Evolutionary conservation across 2,797 vertebrate genomes (phyloP), one percentile per base, ranked within the genome.

Genomic region (Melanotaenia pygmaea): DNA sequence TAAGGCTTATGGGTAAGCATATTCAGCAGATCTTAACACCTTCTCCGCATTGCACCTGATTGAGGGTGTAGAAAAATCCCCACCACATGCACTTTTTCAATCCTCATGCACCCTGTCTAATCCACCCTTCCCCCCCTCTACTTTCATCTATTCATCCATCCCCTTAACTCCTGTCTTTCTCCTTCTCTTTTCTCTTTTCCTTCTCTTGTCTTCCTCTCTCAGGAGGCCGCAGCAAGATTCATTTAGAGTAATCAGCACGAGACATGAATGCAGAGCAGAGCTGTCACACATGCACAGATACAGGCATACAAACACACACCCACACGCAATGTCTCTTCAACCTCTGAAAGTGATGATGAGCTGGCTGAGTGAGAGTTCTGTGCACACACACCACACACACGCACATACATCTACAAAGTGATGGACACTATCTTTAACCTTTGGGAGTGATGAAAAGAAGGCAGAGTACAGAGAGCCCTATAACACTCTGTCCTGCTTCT

Each of bases 1-100:
- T 58, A 64, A 78, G 86, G 86, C 81, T 92, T 89, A 89, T 88
- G 90, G 90, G 86, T 89, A 90, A 89, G 92, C 91, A 90, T 92
- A 91, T 91, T 93, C 93, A 93, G 93, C 92, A 91, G 86, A 92
- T 93, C 90, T 92, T 87, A 87, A 88, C 91, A 87, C 87, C 85
- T 84, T 87, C 86, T 91, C 90, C 80, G 91, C 91, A 93, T 91
- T 92, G 91, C 90, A 92, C 91, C 91, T 89, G 90, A 92, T 82
- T 62, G 67, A 70, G 81, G 72, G 64, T 65, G 80, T 77, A 66
- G 63, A 74, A 88, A 86, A 89, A 88, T 76, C 70, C 82, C 74
- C 78, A 70, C 80, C 82, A 82, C 88, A 89, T 37, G 85, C 91
- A 91, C 83, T 91, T 92, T 93, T 91, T 77, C 86, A 88, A 83